Base-by-base conservation (phyloP, 1,140 invertebrate genomes). In the Halyomorpha halys region DNA sequence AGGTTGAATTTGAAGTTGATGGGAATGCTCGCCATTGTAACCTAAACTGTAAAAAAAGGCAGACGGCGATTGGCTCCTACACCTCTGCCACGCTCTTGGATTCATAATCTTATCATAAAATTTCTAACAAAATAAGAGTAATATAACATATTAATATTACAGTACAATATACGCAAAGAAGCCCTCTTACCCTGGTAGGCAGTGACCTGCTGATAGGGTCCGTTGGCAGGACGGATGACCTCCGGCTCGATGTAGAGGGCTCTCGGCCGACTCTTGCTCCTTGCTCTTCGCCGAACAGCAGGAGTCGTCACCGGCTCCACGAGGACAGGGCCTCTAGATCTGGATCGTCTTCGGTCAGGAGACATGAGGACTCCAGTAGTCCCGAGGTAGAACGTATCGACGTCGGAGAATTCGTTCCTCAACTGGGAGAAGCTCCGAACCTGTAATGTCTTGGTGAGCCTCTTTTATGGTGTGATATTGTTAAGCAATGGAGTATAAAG, bases 371-470 rank as follows among this genome's bases (percentile, higher is more conserved):
- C 77, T 27, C 79, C 75, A 0, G 83, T 82, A 15, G 82, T 80
- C 15, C 85, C 86, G 70, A 94, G 76, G 73, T 92, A 93, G 75
- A 95, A 95, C 14, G 90, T 92, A 72, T 93, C 90, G 44, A 92
- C 86, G 69, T 92, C 89, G 1, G 89, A 87, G 71, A 93, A 92
- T 71, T 95, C 91, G 71, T 93, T 91, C 47, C 91, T 82, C 44
- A 96, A 74, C 69, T 95, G 91, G 0, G 90, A 94, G 74, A 94
- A 94, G 74, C 91, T 94, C 66, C 90, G 80, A 3, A 96, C 86
- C 87, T 90, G 70, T 13, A 66, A 61, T 21, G 49, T 21, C 3
- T 49, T 18, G 14, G 34, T 39, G 1, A 39, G 11, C 6, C 11
- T 39, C 34, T 39, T 3, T 39, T 39, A 3, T 39, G 4, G 34